Conservation (phyloP, 2,797 vertebrate genomes). For the Propithecus perrieri region DNA sequence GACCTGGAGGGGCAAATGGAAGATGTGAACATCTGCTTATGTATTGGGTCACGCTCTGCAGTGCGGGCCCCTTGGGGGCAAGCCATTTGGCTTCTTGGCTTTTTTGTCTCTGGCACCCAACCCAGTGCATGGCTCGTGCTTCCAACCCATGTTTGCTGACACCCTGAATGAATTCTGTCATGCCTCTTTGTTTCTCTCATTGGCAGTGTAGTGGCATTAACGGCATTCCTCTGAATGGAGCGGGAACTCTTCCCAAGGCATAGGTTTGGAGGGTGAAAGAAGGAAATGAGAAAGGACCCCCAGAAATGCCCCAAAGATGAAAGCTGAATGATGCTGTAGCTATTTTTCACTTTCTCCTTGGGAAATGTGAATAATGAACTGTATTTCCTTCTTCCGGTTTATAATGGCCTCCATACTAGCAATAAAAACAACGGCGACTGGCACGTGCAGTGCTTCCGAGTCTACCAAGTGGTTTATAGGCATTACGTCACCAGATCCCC, state of each 20-base stretch:
- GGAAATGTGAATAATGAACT: background rate
- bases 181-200: background rate
- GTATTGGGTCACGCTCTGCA: accelerated
- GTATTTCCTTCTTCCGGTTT: background rate
- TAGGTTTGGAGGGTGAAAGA: background rate
- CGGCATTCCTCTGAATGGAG: background rate
- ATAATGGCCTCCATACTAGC: background rate
- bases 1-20: background rate
- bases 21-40: background rate
- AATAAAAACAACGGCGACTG: background rate
- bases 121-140: background rate
- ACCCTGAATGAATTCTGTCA: background rate
- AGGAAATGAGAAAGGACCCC: background rate
- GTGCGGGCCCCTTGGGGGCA: background rate
- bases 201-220: background rate
- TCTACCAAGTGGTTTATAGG: background rate
- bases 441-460: background rate
- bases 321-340: background rate
- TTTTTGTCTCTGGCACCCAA: background rate
- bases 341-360: background rate
- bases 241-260: background rate
- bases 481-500: background rate
- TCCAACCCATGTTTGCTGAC: background rate
- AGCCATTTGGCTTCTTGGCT: background rate
- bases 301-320: background rate